phyloP scores from a whole-genome alignment of 2,113 vertebrate genomes.

The Atherinomorus stipes region DNA sequence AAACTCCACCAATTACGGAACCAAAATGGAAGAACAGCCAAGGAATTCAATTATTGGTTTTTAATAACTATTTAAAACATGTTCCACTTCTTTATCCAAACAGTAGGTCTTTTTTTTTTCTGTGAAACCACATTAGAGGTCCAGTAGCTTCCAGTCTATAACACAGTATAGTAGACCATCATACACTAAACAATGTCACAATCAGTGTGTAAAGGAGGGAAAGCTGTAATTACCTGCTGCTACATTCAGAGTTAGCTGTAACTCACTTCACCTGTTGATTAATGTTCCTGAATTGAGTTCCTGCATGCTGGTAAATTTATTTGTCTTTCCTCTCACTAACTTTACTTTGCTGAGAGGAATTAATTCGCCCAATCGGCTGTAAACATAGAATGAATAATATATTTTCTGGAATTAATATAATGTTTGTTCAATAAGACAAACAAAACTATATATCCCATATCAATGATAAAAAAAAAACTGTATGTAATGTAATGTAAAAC shows the following conservation, averaged over 20 bases:
- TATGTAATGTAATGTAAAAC: too few species aligned
- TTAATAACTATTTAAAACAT: conserved; percentile 23
- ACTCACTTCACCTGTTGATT: conserved; percentile 45
- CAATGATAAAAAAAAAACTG: too few species aligned
- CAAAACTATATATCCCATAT: too few species aligned
- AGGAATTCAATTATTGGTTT: conserved; percentile 41
- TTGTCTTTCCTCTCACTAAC: conserved; percentile 16
- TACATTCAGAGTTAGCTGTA: conserved; percentile 8
- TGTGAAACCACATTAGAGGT: background rate
- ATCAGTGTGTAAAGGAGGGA: conserved; percentile 24
- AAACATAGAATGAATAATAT: background rate
- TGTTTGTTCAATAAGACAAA: too few species aligned
- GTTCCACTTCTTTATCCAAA: conserved; percentile 10
- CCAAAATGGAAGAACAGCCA: conserved; percentile 12
- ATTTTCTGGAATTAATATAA: too few species aligned
- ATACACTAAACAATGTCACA: conserved; percentile 29
- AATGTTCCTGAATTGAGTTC: background rate
- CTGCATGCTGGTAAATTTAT: conserved; percentile 18
- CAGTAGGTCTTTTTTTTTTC: background rate
- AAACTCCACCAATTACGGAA: conserved; percentile 13
- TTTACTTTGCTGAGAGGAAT: conserved; percentile 16
- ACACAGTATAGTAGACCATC: background rate
- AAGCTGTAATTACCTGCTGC: conserved; percentile 29
- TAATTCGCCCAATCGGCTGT: conserved; percentile 9
- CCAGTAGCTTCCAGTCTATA: background rate